Evolutionary conservation across 2,888 invertebrate species (phyloP), one percentile per base, ranked within the genome.

Genomic region (Dyspetes luteomarginatus): DNA sequence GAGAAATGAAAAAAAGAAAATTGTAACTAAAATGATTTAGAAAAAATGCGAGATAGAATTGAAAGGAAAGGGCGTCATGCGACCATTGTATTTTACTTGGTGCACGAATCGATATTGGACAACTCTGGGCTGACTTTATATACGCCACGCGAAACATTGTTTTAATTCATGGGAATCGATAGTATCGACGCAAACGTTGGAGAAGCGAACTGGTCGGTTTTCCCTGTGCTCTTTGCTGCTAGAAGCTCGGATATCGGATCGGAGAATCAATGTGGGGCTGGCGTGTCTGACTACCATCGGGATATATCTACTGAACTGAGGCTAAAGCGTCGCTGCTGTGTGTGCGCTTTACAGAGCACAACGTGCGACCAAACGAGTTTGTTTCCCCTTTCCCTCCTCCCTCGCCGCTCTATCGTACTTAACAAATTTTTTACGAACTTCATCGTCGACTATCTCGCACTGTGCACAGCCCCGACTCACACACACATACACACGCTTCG

Each of bases 341-440:
- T 36, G 36, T 41, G 43, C 60, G 50, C 28, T 45, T 48, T 58
- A 43, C 43, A 19, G 1, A n/a, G 45, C 62, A 56, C 45, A 26
- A 19, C 45, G 45, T 28, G 26, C 36, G 50, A 50, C 50, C 19
- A 58, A 73, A n/a, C 26, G 30, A 71, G 62, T 64, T 73, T 30
- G 28, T 17, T 55, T 45, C 30, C 15, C 41, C 12, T 41, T 58
- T 7, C 30, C 4, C 17, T 65, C 43, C 41, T 17, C 17, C 19
- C 17, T 48, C 28, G 26, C 26, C 55, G 41, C 30, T 28, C 56
- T 43, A 15, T 74, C 52, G 17, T n/a, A 41, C 71, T 60, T 60
- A 45, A 52, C 58, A 71, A 69, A 64, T 69, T 76, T 74, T 76
- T 48, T 41, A 55, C 71, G 26, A 67, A 72, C 60, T 72, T 72